Conservation (phyloP, 2,888 invertebrate species). For the Hypsopygia costalis region DNA sequence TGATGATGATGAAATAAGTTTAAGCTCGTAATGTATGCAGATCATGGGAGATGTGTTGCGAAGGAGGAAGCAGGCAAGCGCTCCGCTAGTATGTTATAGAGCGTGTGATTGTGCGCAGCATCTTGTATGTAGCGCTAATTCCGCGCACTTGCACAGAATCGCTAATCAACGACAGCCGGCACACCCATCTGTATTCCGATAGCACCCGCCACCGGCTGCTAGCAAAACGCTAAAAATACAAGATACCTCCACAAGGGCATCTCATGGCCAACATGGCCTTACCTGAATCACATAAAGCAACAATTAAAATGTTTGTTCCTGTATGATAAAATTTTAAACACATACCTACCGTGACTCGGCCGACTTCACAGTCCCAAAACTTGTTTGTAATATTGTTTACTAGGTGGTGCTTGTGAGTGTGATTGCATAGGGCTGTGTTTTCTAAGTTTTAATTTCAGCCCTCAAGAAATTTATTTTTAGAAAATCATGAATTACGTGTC, state of each 20-base stretch:
- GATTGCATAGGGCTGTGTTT: too few species aligned
- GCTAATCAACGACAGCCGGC: conserved; percentile 46
- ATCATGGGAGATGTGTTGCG: conserved; percentile 6
- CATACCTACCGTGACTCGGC: too few species aligned
- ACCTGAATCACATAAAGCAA: conserved; percentile 60
- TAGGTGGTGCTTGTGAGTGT: too few species aligned
- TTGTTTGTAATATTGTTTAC: not conserved
- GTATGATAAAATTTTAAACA: conserved; percentile 21
- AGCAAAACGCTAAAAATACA: conserved; percentile 75
- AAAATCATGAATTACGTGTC: too few species aligned
- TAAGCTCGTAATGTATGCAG: conserved; percentile 13
- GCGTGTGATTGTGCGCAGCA: conserved; percentile 13
- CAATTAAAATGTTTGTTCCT: conserved; percentile 44
- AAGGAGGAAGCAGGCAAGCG: conserved; percentile 13
- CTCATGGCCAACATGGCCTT: conserved; percentile 62
- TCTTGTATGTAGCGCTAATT: conserved; percentile 71
- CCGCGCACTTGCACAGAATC: conserved; percentile 66
- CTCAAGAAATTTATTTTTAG: too few species aligned
- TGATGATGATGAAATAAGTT: too few species aligned
- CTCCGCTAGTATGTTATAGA: not conserved
- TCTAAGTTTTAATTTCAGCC: too few species aligned
- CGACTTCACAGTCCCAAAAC: too few species aligned
- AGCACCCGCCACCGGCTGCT: conserved; percentile 38
- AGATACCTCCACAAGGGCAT: conserved; percentile 58
- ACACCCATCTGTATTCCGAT: conserved; percentile 62